phyloP scores from a whole-genome alignment of 2,888 invertebrate species.

The Tipula lateralis region DNA sequence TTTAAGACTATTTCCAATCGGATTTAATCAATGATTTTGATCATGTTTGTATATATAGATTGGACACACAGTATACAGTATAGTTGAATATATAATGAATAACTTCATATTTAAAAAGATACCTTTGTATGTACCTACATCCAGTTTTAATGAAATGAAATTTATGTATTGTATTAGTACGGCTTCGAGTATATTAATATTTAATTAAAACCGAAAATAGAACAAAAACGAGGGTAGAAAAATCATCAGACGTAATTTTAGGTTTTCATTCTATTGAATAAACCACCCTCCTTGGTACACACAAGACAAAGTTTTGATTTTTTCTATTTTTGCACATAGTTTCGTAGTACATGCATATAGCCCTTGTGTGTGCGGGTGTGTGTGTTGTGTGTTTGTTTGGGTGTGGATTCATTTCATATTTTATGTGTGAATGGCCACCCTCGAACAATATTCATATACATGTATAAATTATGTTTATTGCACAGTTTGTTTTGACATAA shows the following conservation, averaged over 20 bases:
- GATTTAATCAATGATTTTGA: neutral
- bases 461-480: neutral
- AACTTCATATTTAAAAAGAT: neutral
- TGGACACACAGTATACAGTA: neutral
- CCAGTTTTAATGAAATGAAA: neutral
- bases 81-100: neutral
- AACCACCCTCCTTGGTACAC: neutral
- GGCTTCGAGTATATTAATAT: neutral
- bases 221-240: neutral
- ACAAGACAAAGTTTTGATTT: neutral
- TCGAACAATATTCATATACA: neutral
- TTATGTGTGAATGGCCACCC: neutral
- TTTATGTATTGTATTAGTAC: neutral
- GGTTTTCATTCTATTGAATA: neutral
- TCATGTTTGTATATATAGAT: neutral
- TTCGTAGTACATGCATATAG: constrained; percentile 9
- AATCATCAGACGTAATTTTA: neutral
- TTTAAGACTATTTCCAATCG: neutral
- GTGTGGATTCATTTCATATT: neutral
- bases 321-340: neutral
- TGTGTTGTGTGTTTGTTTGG: neutral
- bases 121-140: neutral
- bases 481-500: constrained; percentile 14
- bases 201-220: neutral
- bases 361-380: neutral